These are phyloP conservation scores for Dynastes grantii DNA, from an alignment of 2,888 invertebrate genomes.

Conservation along the genomic window DNA sequence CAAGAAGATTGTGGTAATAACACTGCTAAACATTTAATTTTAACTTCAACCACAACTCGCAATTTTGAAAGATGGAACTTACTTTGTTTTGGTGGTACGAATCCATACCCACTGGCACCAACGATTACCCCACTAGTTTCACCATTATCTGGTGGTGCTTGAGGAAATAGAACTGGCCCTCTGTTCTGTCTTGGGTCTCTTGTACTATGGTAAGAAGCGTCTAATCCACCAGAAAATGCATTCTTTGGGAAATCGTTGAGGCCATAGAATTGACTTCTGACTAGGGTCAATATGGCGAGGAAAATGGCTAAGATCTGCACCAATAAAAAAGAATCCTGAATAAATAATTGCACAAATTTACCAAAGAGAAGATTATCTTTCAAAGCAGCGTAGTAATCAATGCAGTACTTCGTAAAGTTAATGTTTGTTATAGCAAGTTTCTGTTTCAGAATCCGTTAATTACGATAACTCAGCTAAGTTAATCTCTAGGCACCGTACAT, in stretches of 20 bases:
- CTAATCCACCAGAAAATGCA: conserved; percentile 71
- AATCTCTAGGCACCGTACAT: not conserved
- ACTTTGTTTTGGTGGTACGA: conserved; percentile 85
- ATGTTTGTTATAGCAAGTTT: not conserved
- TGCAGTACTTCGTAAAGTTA: not conserved
- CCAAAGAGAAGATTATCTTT: too few relatives aligned
- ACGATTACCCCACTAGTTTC: conserved; percentile 86
- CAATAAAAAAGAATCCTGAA: not conserved
- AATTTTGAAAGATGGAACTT: conserved; percentile 62
- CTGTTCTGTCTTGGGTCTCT: conserved; percentile 77
- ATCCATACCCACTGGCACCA: conserved; percentile 89
- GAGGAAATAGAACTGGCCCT: conserved; percentile 89
- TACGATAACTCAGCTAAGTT: not conserved
- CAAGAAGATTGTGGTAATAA: not conserved
- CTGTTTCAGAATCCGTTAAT: not conserved
- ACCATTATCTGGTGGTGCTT: conserved; percentile 77
- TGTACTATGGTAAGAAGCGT: conserved; percentile 69
- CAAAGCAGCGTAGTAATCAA: conserved; percentile 10
- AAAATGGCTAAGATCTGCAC: conserved; percentile 53
- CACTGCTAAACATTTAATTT: too few relatives aligned
- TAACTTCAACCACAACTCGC: too few relatives aligned
- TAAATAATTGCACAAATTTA: not conserved
- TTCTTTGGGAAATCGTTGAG: conserved; percentile 70
- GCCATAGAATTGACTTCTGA: conserved; percentile 67
- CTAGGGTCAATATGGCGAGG: conserved; percentile 62